Evolutionary conservation across 2,113 vertebrate genomes (phyloP), one percentile per base, ranked within the genome.

Genomic region (Seriola quinqueradiata): DNA sequence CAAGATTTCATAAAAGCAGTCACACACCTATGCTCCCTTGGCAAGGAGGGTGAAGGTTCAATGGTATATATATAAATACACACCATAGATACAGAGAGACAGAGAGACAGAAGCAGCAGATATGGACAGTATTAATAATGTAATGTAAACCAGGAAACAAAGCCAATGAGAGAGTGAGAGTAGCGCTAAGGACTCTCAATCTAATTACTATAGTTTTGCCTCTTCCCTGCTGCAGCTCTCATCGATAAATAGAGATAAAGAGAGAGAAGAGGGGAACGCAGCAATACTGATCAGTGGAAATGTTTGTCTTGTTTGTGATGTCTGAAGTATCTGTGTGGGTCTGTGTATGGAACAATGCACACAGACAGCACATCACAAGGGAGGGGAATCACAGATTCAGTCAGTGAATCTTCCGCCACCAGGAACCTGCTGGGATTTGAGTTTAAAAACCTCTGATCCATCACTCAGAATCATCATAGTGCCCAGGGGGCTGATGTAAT

Each of bases 361-460:
- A 89, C 70, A 82, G 81, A 90, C 81, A 78, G 82, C 85, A 48
- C 78, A 76, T 86, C 82, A 67, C 75, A 55, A 46, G 60, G 2
- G 63, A 86, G 89, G 85, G 63, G 52, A 75, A 68, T 82, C 65
- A 83, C 69, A 77, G 69, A 86, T 46, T 88, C 84, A 87, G 60
- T 32, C 68, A 78, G 85, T 75, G 77, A 67, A 83, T 91, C 83
- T 70, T 75, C 63, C 63, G 60, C 55, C 71, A 82, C 12, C 61
- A 58, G 13, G 2, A 75, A 32, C 68, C 90, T 73, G 65, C 75
- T 40, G 83, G 83, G 89, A 89, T 71, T 81, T 87, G 69, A 57
- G 44, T 76, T 89, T 52, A 42, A 68, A 79, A 80, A 63, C 40
- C 28, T 72, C 66, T 69, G 63, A 88, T 76, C 79, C 75, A 83